Evolutionary conservation across 2,797 vertebrate genomes (phyloP).

Genomic region (Dendrocincla tyrannina): DNA sequence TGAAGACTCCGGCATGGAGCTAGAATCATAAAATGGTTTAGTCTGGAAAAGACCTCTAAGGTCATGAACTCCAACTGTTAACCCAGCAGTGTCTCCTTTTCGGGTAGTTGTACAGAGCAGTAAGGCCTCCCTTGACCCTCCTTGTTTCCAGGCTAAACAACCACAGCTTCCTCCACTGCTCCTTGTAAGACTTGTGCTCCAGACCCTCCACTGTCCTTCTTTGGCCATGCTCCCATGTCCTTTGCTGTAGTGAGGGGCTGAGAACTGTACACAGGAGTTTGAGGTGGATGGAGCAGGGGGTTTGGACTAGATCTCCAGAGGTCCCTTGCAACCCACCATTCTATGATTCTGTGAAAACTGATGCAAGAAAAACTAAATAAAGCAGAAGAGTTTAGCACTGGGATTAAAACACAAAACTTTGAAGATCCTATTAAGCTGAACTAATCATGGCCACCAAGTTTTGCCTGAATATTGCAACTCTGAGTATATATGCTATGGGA

Average conservation of each 20-base stretch:
- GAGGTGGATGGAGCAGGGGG: background rate
- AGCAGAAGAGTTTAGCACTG: background rate
- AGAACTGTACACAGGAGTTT: background rate
- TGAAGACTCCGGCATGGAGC: background rate
- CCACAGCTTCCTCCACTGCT: background rate
- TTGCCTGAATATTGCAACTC: background rate
- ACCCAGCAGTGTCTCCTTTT: background rate
- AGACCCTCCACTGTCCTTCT: background rate
- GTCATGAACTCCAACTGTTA: accelerated
- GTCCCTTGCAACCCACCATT: background rate
- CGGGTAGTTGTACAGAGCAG: background rate
- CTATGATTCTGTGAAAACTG: accelerated
- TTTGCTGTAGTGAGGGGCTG: background rate
- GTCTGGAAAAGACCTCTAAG: background rate
- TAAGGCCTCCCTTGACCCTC: background rate
- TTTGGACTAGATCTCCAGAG: background rate
- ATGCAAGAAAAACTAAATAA: background rate
- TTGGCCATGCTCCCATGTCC: accelerated
- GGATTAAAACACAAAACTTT: background rate
- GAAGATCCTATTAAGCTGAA: background rate
- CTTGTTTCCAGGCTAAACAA: background rate
- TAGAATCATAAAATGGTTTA: background rate
- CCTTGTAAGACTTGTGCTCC: background rate
- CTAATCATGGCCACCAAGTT: background rate
- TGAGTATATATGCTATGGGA: background rate